Conservation (phyloP, 2,113 vertebrate species). For the Perognathus longimembris region DNA sequence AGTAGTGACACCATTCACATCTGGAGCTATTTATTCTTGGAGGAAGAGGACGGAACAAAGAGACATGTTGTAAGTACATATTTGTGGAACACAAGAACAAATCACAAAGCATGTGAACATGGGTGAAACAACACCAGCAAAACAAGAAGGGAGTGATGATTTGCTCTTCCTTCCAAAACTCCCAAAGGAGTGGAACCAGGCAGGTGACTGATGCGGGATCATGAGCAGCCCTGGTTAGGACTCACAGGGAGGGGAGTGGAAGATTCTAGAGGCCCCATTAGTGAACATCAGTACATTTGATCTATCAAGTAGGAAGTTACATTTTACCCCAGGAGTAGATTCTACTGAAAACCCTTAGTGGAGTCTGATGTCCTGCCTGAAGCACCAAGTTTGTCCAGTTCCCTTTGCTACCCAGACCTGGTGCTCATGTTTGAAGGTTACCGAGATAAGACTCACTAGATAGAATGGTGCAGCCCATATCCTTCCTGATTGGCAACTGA, state of each 20-base stretch:
- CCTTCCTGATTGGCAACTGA: background rate
- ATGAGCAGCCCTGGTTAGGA: fast-evolving
- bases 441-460: background rate
- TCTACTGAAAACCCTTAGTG: background rate
- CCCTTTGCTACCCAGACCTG: background rate
- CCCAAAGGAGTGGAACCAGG: background rate
- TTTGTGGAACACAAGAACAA: background rate
- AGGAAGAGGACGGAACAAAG: background rate
- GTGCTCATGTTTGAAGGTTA: background rate
- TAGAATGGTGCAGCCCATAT: no score
- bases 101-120: fast-evolving
- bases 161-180: background rate
- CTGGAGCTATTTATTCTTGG: background rate
- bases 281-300: background rate
- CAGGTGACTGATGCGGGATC: fast-evolving
- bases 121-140: background rate
- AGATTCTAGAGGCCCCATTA: fast-evolving
- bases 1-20: no score
- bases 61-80: background rate
- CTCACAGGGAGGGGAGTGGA: fast-evolving
- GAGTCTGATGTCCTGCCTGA: background rate
- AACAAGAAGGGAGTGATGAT: fast-evolving
- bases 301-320: background rate
- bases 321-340: background rate
- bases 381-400: fast-evolving